A percentile compares a stretch with the other conserved stretches of the same genome.
phyloP scores from a whole-genome alignment of 2,797 vertebrate genomes.

The Microctenopoma lineatum region DNA sequence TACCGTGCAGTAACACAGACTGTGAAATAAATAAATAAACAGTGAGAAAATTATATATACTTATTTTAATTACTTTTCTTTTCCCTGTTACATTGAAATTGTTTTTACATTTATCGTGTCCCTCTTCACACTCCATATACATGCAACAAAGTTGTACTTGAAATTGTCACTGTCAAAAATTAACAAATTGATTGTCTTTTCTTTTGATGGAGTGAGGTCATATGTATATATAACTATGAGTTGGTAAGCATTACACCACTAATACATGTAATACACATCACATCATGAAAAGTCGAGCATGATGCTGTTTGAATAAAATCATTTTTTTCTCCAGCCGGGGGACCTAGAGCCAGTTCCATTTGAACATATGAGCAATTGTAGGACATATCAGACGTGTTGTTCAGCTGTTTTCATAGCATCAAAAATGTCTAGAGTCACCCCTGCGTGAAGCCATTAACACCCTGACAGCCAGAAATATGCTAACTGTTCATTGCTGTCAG shows the following conservation, averaged over 20 bases:
- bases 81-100: too few relatives aligned
- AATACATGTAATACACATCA: slow-evolving; percentile 1
- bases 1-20: too few relatives aligned
- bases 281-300: slow-evolving; percentile 5
- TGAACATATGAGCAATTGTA: slow-evolving; percentile 17
- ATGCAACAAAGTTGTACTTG: too few relatives aligned
- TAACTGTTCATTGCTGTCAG: slow-evolving; percentile 20
- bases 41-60: too few relatives aligned
- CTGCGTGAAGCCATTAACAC: slow-evolving; percentile 26
- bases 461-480: slow-evolving; percentile 30
- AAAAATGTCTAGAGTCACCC: slow-evolving; percentile 7
- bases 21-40: too few relatives aligned
- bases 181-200: too few relatives aligned
- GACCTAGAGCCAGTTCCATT: neutral
- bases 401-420: slow-evolving; percentile 14
- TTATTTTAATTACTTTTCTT: too few relatives aligned
- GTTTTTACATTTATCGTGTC: too few relatives aligned
- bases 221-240: neutral
- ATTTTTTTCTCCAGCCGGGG: slow-evolving; percentile 4
- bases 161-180: too few relatives aligned
- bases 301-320: neutral
- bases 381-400: slow-evolving; percentile 25
- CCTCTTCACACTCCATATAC: too few relatives aligned
- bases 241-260: neutral
- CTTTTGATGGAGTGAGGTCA: neutral